Evolutionary conservation across 2,797 vertebrate genomes (phyloP).

Genomic region (Coranthus polyacanthus): DNA sequence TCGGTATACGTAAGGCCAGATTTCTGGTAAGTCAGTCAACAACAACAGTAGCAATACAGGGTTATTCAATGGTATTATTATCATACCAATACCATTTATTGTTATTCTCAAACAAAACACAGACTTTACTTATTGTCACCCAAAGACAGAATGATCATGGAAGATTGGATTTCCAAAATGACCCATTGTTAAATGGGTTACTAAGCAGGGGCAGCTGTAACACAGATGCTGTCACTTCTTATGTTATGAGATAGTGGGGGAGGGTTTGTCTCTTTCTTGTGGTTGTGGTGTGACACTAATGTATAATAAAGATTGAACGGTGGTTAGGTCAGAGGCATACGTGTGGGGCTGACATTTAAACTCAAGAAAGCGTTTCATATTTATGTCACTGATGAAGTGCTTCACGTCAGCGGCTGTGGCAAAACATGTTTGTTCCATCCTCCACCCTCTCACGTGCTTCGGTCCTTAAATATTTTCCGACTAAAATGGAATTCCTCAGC

Average conservation of each 20-base stretch:
- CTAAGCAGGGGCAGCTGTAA: conserved; percentile 23
- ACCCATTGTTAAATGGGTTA: conserved; percentile 10
- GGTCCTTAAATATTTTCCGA: conserved; percentile 17
- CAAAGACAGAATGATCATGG: background rate
- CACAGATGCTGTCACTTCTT: background rate
- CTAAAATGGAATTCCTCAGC: conserved; percentile 28
- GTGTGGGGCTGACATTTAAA: conserved; percentile 23
- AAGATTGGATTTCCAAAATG: background rate
- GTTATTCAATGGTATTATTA: too few relatives aligned
- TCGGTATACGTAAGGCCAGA: too few relatives aligned
- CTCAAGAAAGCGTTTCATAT: conserved; percentile 5
- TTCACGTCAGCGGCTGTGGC: conserved; percentile 11
- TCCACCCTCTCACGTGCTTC: conserved; percentile 3
- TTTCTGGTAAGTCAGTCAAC: too few relatives aligned
- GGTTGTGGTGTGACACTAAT: conserved; percentile 14
- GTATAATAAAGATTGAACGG: conserved; percentile 16
- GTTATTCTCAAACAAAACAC: too few relatives aligned
- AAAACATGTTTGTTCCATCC: conserved; percentile 18
- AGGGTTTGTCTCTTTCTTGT: conserved; percentile 27
- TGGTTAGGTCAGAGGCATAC: conserved; percentile 11
- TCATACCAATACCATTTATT: too few relatives aligned
- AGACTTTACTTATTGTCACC: background rate
- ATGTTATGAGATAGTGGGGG: background rate
- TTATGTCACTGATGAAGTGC: conserved; percentile 6
- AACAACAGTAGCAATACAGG: too few relatives aligned